Base-by-base conservation (phyloP, 2,888 invertebrate species). In the Catonia carolina region DNA sequence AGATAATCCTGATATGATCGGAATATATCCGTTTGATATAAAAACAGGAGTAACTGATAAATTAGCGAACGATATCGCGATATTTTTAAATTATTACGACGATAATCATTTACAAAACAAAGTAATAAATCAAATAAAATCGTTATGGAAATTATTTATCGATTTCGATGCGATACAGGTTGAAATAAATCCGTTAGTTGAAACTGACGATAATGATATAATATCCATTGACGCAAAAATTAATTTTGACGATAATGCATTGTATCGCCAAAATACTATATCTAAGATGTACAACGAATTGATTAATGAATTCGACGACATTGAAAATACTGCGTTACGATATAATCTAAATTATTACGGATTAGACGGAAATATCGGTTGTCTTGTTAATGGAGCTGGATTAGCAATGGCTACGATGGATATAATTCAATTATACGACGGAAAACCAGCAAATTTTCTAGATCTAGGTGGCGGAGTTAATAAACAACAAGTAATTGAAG, bases 361-460 rank as follows among this genome's bases (percentile, higher is more conserved):
- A 64, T 86, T 97, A 87, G 90, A 94, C 71, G 99, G 99, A 57
- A 95, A 94, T 72, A 98, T 99, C 71, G 99, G 97, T 53, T 95
- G 86, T 69, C 72, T 86, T 63, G 99, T 99, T 0, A 99, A 99
- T 76, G 99, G 99, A 17, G 99, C 99, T 63, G 99, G 99, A 1
- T 77, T 99, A 53, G 99, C 99, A 3, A 99, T 99, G 99, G 99
- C 98, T 2, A 99, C 99, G 6, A 97, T 99, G 98, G 99, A 99
- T 71, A 93, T 99, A 37, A 97, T 99, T 61, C 93, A 92, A 70
- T 75, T 98, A 36, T 86, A 95, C 73, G 98, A 98, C 14, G 99
- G 99, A 12, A 84, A 82, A 64, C 98, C 99, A 6, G 99, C 99
- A 0, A 99, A 99, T 74, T 99, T 99, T 75, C 78, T 99, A 49